phyloP scores from a whole-genome alignment of 2,113 vertebrate genomes.

The Arizona elegans region DNA sequence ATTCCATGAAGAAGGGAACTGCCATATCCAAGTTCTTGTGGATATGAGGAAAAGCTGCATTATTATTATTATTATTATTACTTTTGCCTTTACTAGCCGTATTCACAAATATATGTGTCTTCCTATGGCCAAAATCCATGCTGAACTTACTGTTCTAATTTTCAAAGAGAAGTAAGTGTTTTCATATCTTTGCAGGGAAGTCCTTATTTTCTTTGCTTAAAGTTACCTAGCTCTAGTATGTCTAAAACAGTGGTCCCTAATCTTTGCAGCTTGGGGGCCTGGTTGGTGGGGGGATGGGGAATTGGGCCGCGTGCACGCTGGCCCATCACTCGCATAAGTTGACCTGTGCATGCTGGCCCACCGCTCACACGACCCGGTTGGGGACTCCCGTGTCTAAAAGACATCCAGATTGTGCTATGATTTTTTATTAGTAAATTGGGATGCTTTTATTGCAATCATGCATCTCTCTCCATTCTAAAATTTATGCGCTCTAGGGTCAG shows the following conservation, averaged over 20 bases:
- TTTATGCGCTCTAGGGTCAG: no score
- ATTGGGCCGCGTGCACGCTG: background rate
- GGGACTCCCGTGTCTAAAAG: background rate
- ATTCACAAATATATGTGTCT: background rate
- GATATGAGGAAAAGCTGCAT: background rate
- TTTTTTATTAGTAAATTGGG: background rate
- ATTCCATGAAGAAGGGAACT: background rate
- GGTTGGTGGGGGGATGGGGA: background rate
- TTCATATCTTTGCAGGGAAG: background rate
- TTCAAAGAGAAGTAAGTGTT: background rate
- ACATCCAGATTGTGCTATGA: background rate
- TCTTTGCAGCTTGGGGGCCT: background rate
- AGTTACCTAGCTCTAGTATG: background rate
- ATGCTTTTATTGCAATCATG: no score
- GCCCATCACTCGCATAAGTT: background rate
- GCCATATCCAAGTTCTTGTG: background rate
- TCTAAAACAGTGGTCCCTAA: background rate
- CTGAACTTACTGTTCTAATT: background rate
- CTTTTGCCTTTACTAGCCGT: background rate
- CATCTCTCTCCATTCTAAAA: background rate
- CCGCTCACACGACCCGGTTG: fast-evolving
- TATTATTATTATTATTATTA: background rate
- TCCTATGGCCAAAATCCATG: background rate
- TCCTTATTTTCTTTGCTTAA: background rate
- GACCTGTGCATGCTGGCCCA: background rate